A percentile compares a stretch with the other conserved stretches of the same genome.
These are phyloP conservation scores for Pleuronectes platessa DNA, from an alignment of 2,113 vertebrate genomes.

Conservation along the genomic window DNA sequence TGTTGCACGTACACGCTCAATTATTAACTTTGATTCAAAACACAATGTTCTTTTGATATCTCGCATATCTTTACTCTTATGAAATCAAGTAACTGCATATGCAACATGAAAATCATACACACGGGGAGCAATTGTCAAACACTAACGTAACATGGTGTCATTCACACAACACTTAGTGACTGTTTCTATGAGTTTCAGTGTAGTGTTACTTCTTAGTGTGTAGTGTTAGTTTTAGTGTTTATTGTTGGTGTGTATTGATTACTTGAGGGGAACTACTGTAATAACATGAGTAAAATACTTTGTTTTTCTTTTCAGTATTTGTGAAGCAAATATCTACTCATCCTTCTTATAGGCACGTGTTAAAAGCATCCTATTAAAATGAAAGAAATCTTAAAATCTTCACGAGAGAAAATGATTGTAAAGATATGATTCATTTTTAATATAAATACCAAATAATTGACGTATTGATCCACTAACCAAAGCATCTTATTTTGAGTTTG, in stretches of 20 bases:
- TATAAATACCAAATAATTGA: neutral
- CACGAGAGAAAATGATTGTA: neutral
- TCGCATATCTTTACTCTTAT: neutral
- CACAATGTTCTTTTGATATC: constrained; percentile 1
- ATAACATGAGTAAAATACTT: too few species aligned
- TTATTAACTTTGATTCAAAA: constrained; percentile 37
- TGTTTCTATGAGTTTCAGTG: neutral
- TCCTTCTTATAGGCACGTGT: too few species aligned
- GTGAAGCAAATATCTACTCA: too few species aligned
- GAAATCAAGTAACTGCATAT: neutral
- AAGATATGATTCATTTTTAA: too few species aligned
- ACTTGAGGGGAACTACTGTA: too few species aligned
- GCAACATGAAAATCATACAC: too few species aligned
- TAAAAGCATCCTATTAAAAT: too few species aligned
- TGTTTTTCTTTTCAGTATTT: too few species aligned
- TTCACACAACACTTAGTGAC: neutral
- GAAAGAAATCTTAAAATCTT: too few species aligned
- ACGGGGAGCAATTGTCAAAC: too few species aligned
- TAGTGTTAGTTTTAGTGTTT: too few species aligned
- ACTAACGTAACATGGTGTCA: too few species aligned
- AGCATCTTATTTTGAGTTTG: neutral
- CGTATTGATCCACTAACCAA: neutral
- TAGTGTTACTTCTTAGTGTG: neutral
- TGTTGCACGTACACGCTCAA: neutral
- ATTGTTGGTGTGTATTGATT: neutral